A percentile compares a stretch with the other conserved stretches of the same genome.
Evolutionary conservation across 2,113 vertebrate species (phyloP).

Genomic region (Psettodes erumei): DNA sequence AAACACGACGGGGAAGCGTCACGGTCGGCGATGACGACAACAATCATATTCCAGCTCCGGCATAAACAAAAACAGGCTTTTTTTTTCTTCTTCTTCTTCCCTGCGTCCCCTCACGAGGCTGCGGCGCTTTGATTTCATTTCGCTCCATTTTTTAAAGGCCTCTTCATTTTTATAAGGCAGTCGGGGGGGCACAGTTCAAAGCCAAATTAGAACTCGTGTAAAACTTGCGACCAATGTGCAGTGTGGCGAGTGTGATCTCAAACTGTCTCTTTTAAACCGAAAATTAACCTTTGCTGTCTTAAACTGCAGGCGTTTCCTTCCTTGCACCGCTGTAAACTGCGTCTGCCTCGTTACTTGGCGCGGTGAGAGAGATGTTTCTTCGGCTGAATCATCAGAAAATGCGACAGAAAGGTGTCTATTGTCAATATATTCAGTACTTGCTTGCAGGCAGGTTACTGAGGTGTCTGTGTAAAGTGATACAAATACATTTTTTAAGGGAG

Average conservation of each 20-base stretch:
- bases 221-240: slow-evolving; percentile 47
- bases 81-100: too few species aligned
- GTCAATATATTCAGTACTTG: neutral
- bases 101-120: slow-evolving; percentile 11
- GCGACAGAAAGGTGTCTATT: neutral
- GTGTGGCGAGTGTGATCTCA: slow-evolving; percentile 18
- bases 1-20: slow-evolving; percentile 37
- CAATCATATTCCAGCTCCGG: slow-evolving; percentile 32
- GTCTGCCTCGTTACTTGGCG: neutral
- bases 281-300: neutral
- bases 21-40: slow-evolving; percentile 41
- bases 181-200: slow-evolving; percentile 36
- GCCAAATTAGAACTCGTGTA: slow-evolving; percentile 42
- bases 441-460: neutral
- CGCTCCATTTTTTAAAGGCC: slow-evolving; percentile 41
- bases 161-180: slow-evolving; percentile 44
- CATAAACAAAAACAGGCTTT: slow-evolving; percentile 54
- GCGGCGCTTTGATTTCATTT: slow-evolving; percentile 44
- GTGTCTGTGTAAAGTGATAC: neutral
- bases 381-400: neutral
- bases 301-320: neutral
- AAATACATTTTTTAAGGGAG: neutral
- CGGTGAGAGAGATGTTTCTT: neutral
- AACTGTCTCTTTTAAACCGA: neutral
- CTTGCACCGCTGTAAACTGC: neutral